Evolutionary conservation across 2,888 invertebrate genomes (phyloP).

Genomic region (Gymnocheta viridis): DNA sequence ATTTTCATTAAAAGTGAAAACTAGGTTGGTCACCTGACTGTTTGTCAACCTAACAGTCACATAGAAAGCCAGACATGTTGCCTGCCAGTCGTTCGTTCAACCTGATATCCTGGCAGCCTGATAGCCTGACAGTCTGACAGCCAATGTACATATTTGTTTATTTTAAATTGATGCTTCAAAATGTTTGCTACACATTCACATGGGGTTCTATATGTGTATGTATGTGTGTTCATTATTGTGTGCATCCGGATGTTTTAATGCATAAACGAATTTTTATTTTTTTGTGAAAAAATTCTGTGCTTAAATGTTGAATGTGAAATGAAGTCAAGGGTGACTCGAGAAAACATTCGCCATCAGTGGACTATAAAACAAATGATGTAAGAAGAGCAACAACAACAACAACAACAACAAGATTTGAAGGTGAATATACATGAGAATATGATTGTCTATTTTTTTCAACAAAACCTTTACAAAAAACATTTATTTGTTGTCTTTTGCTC

Average conservation of each 20-base stretch:
- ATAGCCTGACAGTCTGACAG: conserved; percentile 39
- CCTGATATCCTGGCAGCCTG: conserved; percentile 36
- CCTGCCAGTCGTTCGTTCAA: conserved; percentile 3
- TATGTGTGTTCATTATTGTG: not conserved
- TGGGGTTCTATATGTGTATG: not conserved
- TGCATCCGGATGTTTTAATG: conserved; percentile 2
- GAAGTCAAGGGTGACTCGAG: conserved; percentile 63
- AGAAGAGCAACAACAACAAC: conserved; percentile 19
- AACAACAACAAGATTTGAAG: conserved; percentile 22
- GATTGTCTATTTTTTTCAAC: conserved; percentile 13
- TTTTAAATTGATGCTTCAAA: conserved; percentile 49
- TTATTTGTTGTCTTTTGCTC: conserved; percentile 16
- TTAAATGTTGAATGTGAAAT: conserved; percentile 53
- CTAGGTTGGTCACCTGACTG: conserved; percentile 56
- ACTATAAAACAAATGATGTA: conserved; percentile 31
- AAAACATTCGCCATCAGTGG: conserved; percentile 38
- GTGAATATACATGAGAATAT: conserved; percentile 16
- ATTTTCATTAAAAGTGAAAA: conserved; percentile 70
- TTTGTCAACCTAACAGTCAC: not conserved
- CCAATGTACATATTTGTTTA: conserved; percentile 37
- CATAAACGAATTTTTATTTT: conserved; percentile 23
- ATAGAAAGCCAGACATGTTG: not conserved
- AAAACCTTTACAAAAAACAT: not conserved
- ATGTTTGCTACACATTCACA: conserved; percentile 33
- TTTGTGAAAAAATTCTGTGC: conserved; percentile 14